These are phyloP conservation scores for Labeo rohita DNA, from an alignment of 2,113 vertebrate genomes.

Conservation along the genomic window DNA sequence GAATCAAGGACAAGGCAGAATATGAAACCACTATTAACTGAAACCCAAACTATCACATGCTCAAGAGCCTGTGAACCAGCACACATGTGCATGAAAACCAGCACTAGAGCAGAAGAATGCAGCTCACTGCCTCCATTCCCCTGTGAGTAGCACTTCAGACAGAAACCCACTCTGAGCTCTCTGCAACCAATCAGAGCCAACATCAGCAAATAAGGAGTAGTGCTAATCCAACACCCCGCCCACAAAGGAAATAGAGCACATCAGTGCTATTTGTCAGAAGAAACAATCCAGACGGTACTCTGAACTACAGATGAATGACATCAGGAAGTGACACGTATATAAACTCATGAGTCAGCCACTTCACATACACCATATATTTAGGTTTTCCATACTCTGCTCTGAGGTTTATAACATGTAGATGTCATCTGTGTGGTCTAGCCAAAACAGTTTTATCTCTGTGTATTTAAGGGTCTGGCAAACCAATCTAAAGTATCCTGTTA, in stretches of 20 bases:
- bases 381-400: background rate
- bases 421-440: background rate
- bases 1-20: background rate
- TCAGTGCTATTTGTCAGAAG: slow-evolving; percentile 24
- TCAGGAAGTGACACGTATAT: slow-evolving; percentile 5
- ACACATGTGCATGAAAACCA: background rate
- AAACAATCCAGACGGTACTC: slow-evolving; percentile 28
- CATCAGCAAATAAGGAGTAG: slow-evolving; percentile 40
- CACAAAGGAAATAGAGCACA: slow-evolving; percentile 31
- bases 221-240: slow-evolving; percentile 5
- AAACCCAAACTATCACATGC: background rate
- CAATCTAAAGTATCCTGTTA: slow-evolving; percentile 17
- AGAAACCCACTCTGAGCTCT: slow-evolving; percentile 11
- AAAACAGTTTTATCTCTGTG: slow-evolving; percentile 31
- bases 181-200: slow-evolving; percentile 18
- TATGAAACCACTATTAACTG: background rate
- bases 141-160: slow-evolving; percentile 23
- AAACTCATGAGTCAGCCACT: slow-evolving; percentile 55
- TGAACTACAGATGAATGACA: slow-evolving; percentile 6
- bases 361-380: slow-evolving; percentile 41
- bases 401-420: slow-evolving; percentile 3
- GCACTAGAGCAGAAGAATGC: slow-evolving; percentile 22
- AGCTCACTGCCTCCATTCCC: slow-evolving; percentile 11
- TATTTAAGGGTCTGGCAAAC: slow-evolving; percentile 11
- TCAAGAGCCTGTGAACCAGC: background rate